Conservation (phyloP, 1,140 invertebrate genomes). For the Diploscapter pachys region DNA sequence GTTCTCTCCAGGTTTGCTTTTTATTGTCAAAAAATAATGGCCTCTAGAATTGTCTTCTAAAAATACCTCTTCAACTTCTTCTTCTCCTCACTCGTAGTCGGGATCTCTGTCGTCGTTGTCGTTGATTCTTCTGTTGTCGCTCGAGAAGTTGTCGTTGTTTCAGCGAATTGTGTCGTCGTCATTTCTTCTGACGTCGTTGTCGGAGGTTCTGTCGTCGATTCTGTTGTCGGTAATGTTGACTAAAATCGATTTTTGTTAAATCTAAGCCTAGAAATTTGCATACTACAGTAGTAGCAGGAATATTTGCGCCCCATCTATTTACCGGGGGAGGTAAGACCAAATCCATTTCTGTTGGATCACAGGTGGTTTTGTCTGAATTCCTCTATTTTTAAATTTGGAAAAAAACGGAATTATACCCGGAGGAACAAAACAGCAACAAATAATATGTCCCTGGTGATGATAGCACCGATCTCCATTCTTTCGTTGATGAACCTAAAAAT, state of each 20-base stretch:
- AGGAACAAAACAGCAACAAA: constrained; percentile 17
- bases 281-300: background rate
- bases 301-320: background rate
- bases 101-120: background rate
- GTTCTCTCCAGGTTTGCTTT: too few relatives aligned
- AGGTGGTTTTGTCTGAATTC: constrained; percentile 1
- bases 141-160: background rate
- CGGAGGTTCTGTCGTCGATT: background rate
- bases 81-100: too few relatives aligned
- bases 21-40: too few relatives aligned
- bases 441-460: constrained; percentile 20
- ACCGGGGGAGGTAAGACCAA: constrained; percentile 11
- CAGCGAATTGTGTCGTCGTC: background rate
- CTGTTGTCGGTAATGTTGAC: background rate
- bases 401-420: background rate
- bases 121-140: constrained; percentile 14
- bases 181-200: background rate
- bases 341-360: constrained; percentile 26
- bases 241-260: background rate
- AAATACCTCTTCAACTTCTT: too few relatives aligned
- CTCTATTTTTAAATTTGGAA: too few relatives aligned
- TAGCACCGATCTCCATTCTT: constrained; percentile 16
- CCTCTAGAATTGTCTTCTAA: too few relatives aligned
- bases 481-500: constrained; percentile 9
- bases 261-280: too few relatives aligned